phyloP scores from a whole-genome alignment of 2,888 invertebrate genomes.

The Blera fallax region DNA sequence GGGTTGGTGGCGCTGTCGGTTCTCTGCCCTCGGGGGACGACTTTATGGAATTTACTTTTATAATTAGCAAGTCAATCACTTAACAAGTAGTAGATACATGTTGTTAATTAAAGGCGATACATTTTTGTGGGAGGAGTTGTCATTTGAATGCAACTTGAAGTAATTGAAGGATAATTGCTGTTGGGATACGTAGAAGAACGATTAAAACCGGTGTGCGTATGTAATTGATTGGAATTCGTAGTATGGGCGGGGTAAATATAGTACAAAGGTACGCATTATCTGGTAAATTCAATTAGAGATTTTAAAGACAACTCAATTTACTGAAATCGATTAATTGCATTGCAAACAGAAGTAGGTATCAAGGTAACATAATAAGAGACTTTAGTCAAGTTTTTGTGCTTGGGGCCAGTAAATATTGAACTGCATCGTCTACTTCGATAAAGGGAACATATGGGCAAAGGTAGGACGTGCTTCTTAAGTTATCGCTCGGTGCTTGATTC shows the following conservation, averaged over 20 bases:
- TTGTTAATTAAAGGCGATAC: slow-evolving; percentile 36
- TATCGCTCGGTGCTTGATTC: too few species aligned
- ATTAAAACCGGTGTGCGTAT: slow-evolving; percentile 6
- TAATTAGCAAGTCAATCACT: slow-evolving; percentile 50
- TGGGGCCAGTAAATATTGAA: too few species aligned
- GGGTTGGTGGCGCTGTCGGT: not conserved
- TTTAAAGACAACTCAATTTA: too few species aligned
- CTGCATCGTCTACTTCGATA: too few species aligned
- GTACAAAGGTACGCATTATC: not conserved
- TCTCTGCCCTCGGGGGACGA: slow-evolving; percentile 16
- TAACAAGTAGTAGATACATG: not conserved
- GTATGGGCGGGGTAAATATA: slow-evolving; percentile 1
- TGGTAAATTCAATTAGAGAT: not conserved
- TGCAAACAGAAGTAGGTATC: too few species aligned
- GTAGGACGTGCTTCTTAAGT: too few species aligned
- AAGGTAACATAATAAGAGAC: too few species aligned
- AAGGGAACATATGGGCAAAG: too few species aligned
- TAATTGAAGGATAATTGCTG: slow-evolving; percentile 61
- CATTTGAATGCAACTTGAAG: slow-evolving; percentile 21
- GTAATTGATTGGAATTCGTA: slow-evolving; percentile 12
- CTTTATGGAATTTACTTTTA: slow-evolving; percentile 23
- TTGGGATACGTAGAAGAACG: not conserved
- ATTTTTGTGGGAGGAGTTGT: slow-evolving; percentile 50
- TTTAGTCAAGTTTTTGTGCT: too few species aligned
- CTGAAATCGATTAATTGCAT: too few species aligned